These are phyloP conservation scores for Scopus umbretta DNA, from an alignment of 2,113 vertebrate species.

Conservation along the genomic window DNA sequence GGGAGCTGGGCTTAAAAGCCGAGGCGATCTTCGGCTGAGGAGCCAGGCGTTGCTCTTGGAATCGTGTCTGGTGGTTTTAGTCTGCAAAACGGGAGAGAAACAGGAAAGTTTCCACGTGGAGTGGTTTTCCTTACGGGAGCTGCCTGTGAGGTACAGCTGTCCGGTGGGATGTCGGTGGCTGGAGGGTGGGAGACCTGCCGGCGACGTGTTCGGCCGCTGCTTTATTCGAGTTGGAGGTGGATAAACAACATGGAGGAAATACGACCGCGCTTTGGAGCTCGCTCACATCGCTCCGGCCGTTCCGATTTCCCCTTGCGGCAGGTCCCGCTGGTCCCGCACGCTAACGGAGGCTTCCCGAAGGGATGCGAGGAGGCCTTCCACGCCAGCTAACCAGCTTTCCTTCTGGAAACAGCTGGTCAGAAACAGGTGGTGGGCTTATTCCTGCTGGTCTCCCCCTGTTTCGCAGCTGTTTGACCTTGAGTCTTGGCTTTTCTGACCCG, in stretches of 20 bases:
- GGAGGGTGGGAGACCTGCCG: neutral
- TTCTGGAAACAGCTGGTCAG: neutral
- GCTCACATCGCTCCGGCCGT: neutral
- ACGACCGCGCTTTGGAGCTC: neutral
- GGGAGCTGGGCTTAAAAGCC: too few species aligned
- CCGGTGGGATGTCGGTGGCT: neutral
- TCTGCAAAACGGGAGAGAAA: neutral
- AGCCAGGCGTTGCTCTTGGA: neutral
- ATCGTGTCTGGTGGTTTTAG: neutral
- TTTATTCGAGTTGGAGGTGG: neutral
- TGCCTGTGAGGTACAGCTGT: neutral
- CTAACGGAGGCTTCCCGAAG: neutral
- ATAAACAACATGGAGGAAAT: neutral
- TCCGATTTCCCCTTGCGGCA: neutral
- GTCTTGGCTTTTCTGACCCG: neutral
- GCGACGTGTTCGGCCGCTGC: neutral
- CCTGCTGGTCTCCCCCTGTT: neutral
- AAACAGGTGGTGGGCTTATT: neutral
- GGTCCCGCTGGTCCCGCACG: neutral
- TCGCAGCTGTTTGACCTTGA: neutral
- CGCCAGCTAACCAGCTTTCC: neutral
- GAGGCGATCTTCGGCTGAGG: accelerated
- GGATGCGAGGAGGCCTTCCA: neutral
- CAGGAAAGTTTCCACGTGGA: too few species aligned
- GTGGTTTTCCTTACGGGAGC: neutral